Evolutionary conservation across 2,888 invertebrate species (phyloP).

Genomic region (Epinotia brunnichana): DNA sequence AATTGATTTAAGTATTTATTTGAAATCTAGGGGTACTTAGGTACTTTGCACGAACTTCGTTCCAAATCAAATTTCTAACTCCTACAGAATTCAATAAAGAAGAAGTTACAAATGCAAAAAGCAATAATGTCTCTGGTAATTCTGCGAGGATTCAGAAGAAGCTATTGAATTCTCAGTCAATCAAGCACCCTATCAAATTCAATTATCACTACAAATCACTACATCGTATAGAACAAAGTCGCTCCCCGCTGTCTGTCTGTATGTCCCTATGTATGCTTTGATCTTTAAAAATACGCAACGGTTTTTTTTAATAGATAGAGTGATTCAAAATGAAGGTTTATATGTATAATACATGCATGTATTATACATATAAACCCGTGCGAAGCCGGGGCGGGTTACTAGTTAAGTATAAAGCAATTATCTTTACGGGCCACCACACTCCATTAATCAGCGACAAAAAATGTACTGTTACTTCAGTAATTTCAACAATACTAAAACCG

Average conservation of each 20-base stretch:
- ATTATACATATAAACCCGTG: no score
- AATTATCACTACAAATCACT: conserved; percentile 6
- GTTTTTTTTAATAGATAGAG: no score
- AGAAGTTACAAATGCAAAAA: no score
- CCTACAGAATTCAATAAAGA: no score
- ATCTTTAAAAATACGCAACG: no score
- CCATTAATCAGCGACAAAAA: conserved; percentile 34
- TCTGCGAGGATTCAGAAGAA: background rate
- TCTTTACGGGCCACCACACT: conserved; percentile 34
- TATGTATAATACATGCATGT: no score
- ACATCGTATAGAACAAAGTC: no score
- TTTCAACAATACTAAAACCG: conserved; percentile 44
- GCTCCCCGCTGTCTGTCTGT: no score
- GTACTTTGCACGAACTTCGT: background rate
- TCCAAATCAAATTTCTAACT: background rate
- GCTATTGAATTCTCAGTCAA: background rate
- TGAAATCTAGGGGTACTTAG: no score
- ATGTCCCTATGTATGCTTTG: no score
- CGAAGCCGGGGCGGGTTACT: no score
- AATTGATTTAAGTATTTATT: background rate
- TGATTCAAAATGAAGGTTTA: no score
- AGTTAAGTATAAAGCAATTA: conserved; percentile 25
- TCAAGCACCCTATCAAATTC: background rate
- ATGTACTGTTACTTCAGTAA: conserved; percentile 33
- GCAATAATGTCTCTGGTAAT: background rate